Conservation (phyloP, 2,888 invertebrate species). For the Dryobotodes eremita region DNA sequence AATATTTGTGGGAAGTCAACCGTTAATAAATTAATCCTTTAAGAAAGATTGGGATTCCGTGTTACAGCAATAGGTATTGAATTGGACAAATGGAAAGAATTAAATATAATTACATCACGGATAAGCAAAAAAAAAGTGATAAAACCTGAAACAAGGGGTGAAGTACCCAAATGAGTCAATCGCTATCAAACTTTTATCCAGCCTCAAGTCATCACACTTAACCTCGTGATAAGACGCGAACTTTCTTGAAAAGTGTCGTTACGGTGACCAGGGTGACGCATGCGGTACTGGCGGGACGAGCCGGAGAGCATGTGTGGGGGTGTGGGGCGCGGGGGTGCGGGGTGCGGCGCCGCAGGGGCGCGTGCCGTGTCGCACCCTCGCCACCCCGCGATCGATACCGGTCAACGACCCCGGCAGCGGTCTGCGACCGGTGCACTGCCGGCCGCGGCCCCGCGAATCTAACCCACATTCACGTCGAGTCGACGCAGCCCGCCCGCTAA, state of each 20-base stretch:
- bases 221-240: constrained; percentile 54
- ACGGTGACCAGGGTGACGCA: constrained; percentile 86
- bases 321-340: constrained; percentile 37
- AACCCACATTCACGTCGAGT: constrained; percentile 81
- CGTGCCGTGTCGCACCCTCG: constrained; percentile 79
- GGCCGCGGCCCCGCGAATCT: constrained; percentile 80
- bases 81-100: neutral
- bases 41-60: neutral
- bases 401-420: constrained; percentile 87
- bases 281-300: constrained; percentile 81
- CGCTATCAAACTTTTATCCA: constrained; percentile 31
- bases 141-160: neutral
- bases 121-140: neutral
- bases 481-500: constrained; percentile 75
- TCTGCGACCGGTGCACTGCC: constrained; percentile 86
- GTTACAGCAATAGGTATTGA: neutral
- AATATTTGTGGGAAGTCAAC: constrained; percentile 22
- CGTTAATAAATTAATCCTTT: neutral
- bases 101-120: too few species aligned
- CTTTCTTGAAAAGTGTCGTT: constrained; percentile 64
- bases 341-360: constrained; percentile 84
- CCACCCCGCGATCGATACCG: constrained; percentile 87
- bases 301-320: constrained; percentile 74
- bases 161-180: constrained; percentile 20
- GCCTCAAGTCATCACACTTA: constrained; percentile 38